A percentile compares a stretch with the other conserved stretches of the same genome.
phyloP scores from a whole-genome alignment of 1,140 invertebrate species.

The Platorchestia sp. region DNA sequence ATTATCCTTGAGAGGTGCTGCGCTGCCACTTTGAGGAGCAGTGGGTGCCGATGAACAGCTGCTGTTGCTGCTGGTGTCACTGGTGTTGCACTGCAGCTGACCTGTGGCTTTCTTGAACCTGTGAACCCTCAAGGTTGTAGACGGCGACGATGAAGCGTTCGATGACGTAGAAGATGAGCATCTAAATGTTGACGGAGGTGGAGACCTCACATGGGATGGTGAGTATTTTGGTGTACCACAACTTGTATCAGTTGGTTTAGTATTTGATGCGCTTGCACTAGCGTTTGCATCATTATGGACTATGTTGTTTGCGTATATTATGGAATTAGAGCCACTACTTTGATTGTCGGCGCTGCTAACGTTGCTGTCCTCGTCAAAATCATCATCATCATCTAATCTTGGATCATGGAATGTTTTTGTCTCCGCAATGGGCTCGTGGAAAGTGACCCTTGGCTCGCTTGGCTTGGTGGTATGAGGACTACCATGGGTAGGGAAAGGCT shows the following conservation, averaged over 20 bases:
- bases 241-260: background rate
- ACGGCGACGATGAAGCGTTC: constrained; percentile 35
- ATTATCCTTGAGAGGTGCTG: background rate
- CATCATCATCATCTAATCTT: constrained; percentile 34
- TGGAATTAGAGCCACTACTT: constrained; percentile 27
- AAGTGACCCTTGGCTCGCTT: constrained; percentile 50
- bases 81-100: background rate
- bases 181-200: constrained; percentile 24
- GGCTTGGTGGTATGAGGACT: constrained; percentile 34
- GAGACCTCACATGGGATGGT: constrained; percentile 18
- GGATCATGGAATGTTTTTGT: constrained; percentile 48
- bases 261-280: background rate
- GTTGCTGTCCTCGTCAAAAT: constrained; percentile 44
- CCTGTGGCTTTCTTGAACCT: background rate
- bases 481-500: constrained; percentile 16
- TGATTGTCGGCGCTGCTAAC: constrained; percentile 41
- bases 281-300: background rate
- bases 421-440: constrained; percentile 31
- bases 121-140: background rate
- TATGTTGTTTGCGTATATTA: constrained; percentile 35
- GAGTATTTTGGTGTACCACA: background rate
- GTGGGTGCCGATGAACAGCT: constrained; percentile 29
- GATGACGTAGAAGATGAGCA: constrained; percentile 41
- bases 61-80: constrained; percentile 45
- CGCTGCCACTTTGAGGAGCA: background rate